Evolutionary conservation across 2,797 vertebrate species (phyloP).

Genomic region (Artibeus jamaicensis): DNA sequence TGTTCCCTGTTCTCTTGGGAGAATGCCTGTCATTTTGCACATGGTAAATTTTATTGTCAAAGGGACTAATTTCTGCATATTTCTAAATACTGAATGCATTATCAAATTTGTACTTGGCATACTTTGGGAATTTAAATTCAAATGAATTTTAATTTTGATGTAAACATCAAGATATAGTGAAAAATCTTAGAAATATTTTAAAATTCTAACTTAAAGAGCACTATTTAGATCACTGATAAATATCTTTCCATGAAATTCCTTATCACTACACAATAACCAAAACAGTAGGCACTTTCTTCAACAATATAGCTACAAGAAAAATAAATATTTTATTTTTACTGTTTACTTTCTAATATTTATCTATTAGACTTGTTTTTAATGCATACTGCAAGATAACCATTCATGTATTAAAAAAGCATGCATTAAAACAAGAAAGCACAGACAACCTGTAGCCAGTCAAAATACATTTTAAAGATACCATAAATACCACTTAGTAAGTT

Average conservation of each 20-base stretch:
- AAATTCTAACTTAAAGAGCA: slow-evolving; percentile 17
- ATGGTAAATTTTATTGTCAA: background rate
- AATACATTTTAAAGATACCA: background rate
- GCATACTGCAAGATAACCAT: background rate
- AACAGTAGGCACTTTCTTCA: background rate
- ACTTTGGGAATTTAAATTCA: background rate
- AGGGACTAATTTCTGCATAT: background rate
- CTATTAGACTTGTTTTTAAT: background rate
- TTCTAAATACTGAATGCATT: background rate
- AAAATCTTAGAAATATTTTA: background rate
- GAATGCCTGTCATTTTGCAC: background rate
- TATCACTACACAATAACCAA: background rate
- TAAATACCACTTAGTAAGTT: background rate
- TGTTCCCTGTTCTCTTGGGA: background rate
- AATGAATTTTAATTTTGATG: background rate
- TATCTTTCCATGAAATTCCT: background rate
- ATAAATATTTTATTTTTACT: background rate
- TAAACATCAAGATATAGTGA: background rate
- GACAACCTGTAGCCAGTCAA: background rate
- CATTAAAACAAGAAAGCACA: background rate
- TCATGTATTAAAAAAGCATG: background rate
- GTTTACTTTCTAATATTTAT: background rate
- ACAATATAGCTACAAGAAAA: background rate
- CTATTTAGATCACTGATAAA: background rate
- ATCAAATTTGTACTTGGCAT: background rate